These are phyloP conservation scores for Zaprionus ornatus DNA, from an alignment of 1,140 invertebrate species.

Conservation along the genomic window DNA sequence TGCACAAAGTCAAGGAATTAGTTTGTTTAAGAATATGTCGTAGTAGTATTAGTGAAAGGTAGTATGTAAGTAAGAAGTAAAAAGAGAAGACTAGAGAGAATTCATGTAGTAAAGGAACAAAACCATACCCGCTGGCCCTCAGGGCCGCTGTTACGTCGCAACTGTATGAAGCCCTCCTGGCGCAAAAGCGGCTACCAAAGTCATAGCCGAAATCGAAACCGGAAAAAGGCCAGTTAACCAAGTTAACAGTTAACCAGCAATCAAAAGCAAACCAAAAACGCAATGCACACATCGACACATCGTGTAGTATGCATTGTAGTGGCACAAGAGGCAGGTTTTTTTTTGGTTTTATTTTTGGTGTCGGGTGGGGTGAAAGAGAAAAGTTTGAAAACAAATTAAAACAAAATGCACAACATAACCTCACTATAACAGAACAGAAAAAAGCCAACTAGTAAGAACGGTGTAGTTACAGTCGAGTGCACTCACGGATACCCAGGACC, in stretches of 20 bases:
- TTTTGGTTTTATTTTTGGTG: neutral
- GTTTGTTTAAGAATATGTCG: conserved; percentile 11
- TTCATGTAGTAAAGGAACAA: conserved; percentile 63
- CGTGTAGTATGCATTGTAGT: conserved; percentile 42
- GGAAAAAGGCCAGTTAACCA: conserved; percentile 46
- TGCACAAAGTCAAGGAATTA: conserved; percentile 65
- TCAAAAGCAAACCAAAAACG: conserved; percentile 73
- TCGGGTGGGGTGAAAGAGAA: conserved; percentile 59
- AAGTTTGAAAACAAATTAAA: conserved; percentile 69
- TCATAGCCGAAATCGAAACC: conserved; percentile 54
- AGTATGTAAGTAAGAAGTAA: conserved; percentile 30
- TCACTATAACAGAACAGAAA: conserved; percentile 16
- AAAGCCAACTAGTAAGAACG: neutral
- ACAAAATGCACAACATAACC: conserved; percentile 64
- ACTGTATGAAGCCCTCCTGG: conserved; percentile 83
- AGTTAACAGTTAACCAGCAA: conserved; percentile 42
- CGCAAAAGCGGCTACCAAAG: conserved; percentile 79
- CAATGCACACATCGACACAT: conserved; percentile 69
- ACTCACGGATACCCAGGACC: neutral
- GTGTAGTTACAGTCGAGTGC: neutral
- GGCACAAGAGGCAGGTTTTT: conserved; percentile 31
- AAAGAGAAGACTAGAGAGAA: conserved; percentile 49
- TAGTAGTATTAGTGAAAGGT: conserved; percentile 21
- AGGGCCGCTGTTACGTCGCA: conserved; percentile 82
- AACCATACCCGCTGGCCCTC: conserved; percentile 83